A percentile compares a stretch with the other conserved stretches of the same genome.
Evolutionary conservation across 2,113 vertebrate species (phyloP).

Genomic region (Myotis davidii): DNA sequence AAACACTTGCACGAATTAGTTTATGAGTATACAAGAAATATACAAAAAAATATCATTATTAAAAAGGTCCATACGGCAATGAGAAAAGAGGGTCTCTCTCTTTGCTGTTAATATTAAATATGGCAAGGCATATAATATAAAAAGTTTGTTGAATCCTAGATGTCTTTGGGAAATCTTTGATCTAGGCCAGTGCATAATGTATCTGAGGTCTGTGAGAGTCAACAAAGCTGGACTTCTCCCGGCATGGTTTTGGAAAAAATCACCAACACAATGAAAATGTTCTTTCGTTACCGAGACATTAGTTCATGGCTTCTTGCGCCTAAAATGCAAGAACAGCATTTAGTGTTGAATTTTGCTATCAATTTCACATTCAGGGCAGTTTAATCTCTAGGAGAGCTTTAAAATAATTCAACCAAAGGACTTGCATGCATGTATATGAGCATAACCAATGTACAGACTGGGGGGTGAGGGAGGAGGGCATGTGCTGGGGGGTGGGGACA

Average conservation of each 20-base stretch:
- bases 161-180: constrained; percentile 54
- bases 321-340: constrained; percentile 76
- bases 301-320: constrained; percentile 93
- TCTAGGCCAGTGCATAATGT: neutral
- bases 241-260: constrained; percentile 12
- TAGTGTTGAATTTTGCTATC: neutral
- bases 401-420: neutral
- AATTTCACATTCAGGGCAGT: neutral
- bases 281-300: neutral
- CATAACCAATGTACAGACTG: too few relatives aligned
- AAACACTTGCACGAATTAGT: constrained; percentile 45
- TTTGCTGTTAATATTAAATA: constrained; percentile 60
- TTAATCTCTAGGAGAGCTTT: neutral
- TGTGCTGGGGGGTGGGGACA: too few relatives aligned
- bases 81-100: neutral
- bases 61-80: constrained; percentile 5
- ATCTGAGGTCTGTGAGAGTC: neutral
- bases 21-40: constrained; percentile 66
- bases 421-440: too few relatives aligned
- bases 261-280: neutral
- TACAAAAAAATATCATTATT: constrained; percentile 59
- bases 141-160: neutral
- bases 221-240: neutral
- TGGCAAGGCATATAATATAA: neutral
- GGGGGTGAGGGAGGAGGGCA: too few relatives aligned